These are phyloP conservation scores for Drosophila tanythrix DNA, from an alignment of 2,888 invertebrate species.

Conservation along the genomic window DNA sequence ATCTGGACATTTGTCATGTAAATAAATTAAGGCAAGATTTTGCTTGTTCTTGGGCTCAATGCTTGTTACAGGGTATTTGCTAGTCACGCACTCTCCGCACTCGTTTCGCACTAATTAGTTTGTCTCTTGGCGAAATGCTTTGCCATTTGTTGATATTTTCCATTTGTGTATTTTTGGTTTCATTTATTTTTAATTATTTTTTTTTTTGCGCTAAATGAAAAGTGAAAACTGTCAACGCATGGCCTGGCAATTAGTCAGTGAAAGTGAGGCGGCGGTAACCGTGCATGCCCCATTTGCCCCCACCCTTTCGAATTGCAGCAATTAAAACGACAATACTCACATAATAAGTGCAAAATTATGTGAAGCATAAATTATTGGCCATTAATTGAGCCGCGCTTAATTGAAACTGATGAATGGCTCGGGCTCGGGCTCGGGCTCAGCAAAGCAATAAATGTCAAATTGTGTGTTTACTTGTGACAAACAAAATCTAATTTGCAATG, in stretches of 20 bases:
- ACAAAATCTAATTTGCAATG: background rate
- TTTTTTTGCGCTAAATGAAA: conserved; percentile 54
- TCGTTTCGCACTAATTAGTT: background rate
- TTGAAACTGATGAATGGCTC: conserved; percentile 18
- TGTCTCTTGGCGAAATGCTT: conserved; percentile 4
- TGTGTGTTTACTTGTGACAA: no score
- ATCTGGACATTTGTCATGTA: background rate
- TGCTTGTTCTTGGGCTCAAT: fast-evolving
- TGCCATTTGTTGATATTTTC: conserved; percentile 25
- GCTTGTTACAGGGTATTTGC: background rate
- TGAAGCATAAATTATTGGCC: conserved; percentile 56
- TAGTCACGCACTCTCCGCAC: background rate
- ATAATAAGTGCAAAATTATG: conserved; percentile 39
- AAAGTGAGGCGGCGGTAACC: conserved; percentile 59
- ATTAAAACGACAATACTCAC: conserved; percentile 52
- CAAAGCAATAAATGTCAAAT: background rate
- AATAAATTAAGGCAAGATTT: no score
- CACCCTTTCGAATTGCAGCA: conserved; percentile 25
- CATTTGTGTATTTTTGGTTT: conserved; percentile 17
- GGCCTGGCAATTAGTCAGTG: conserved; percentile 62
- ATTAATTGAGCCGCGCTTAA: conserved; percentile 38
- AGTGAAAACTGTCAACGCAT: conserved; percentile 68
- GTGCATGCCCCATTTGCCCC: background rate
- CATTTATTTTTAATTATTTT: conserved; percentile 1
- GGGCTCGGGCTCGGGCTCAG: background rate